Percentiles rank a stretch among this genome's conserved stretches.
phyloP scores from a whole-genome alignment of 2,888 invertebrate genomes.

The Cryptus viduatorius region DNA sequence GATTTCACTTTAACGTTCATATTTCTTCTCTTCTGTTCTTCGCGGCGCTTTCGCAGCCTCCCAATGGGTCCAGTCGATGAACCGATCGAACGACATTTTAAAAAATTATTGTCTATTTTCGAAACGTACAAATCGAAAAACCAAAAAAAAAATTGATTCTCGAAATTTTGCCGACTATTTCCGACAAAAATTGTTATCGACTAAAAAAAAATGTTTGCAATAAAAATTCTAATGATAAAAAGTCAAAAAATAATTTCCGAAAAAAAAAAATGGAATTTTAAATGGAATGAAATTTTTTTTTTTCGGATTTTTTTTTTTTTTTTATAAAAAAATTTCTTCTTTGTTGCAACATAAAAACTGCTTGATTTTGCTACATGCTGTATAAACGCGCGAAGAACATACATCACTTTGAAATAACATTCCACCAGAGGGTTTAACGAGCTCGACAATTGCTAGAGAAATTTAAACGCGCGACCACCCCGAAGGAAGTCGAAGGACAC shows the following conservation, averaged over 20 bases:
- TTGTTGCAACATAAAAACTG: background rate
- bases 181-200: too few relatives aligned
- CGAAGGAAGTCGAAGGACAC: slow-evolving; percentile 25
- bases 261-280: too few relatives aligned
- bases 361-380: background rate
- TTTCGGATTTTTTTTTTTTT: too few relatives aligned
- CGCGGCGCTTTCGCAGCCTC: background rate
- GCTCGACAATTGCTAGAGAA: slow-evolving; percentile 43
- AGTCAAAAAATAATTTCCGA: too few relatives aligned
- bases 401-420: slow-evolving; percentile 6
- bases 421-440: slow-evolving; percentile 28
- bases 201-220: too few relatives aligned
- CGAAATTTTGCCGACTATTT: too few relatives aligned
- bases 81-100: background rate
- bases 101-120: background rate
- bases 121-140: too few relatives aligned
- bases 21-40: slow-evolving; percentile 8
- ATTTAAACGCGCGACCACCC: slow-evolving; percentile 32
- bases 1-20: slow-evolving; percentile 29
- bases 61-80: background rate
- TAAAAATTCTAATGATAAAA: too few relatives aligned
- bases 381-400: background rate
- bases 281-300: too few relatives aligned
- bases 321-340: background rate
- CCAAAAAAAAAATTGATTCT: too few relatives aligned